These are phyloP conservation scores for Haemorhous mexicanus DNA, from an alignment of 2,113 vertebrate species.

Conservation along the genomic window DNA sequence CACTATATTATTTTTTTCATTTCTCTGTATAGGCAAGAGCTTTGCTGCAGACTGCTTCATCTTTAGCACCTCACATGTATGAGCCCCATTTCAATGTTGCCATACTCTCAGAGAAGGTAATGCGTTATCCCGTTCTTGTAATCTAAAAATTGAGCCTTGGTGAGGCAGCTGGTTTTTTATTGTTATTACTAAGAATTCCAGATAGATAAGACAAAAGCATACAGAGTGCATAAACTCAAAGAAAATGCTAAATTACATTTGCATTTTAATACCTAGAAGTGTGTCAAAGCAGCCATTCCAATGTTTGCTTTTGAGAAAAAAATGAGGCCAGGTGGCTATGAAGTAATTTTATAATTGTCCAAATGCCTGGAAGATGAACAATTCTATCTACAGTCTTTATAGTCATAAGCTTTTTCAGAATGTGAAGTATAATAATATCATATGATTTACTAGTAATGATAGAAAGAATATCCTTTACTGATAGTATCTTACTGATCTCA, in stretches of 20 bases:
- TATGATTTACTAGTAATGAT: background rate
- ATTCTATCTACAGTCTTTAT: background rate
- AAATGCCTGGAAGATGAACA: background rate
- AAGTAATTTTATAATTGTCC: background rate
- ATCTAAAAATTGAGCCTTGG: background rate
- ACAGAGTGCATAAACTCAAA: background rate
- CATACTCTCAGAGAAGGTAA: constrained; percentile 92
- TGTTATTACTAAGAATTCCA: background rate
- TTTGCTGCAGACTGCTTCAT: constrained; percentile 90
- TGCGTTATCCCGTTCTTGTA: background rate
- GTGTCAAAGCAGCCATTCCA: background rate
- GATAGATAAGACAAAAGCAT: background rate
- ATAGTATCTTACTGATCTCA: background rate
- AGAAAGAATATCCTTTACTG: background rate
- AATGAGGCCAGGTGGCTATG: background rate
- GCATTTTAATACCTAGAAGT: background rate
- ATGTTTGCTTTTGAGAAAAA: background rate
- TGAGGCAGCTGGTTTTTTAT: background rate
- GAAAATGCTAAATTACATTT: background rate
- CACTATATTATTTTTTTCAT: background rate
- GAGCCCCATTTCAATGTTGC: constrained; percentile 95
- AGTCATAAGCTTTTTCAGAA: background rate
- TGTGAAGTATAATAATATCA: background rate
- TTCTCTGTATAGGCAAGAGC: constrained; percentile 82
- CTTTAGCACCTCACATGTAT: constrained; percentile 91